Base-by-base conservation (phyloP, 2,888 invertebrate species). In the Dendrolimus houi region DNA sequence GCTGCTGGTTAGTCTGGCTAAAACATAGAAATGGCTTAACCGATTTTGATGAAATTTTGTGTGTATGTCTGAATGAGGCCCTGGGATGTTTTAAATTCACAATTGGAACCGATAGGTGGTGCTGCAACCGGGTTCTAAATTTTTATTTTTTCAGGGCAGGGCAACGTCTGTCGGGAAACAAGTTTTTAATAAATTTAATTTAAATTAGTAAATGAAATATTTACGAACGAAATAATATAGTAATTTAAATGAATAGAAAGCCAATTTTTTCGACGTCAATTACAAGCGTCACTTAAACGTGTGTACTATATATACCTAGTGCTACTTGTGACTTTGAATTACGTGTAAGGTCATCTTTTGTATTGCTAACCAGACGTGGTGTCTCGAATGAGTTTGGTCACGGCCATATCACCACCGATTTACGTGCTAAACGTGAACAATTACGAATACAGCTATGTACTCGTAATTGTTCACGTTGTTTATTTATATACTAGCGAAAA, bases 331-430 rank as follows among this genome's bases (percentile, higher is more conserved):
- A 47, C 53, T 56, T 53, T 40, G 42, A 53, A 53, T 57, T 58
- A 56, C 56, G 56, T 58, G 54, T 57, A 41, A 61, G 66, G 62
- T 64, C 65, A 60, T 58, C 62, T 57, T 65, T 59, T 62, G 64
- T 68, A 68, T 64, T 67, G 69, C 65, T 68, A 68, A 60, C 68
- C 63, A 61, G 60, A 56, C 52, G 59, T 59, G 56, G 58, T 63
- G 55, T 55, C 58, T 58, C 57, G 56, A 54, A 59, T 60, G 47
- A 47, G 47, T 12, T 47, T 59, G 66, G 69, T 67, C 72, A 68
- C 55, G 70, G 66, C 52, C 62, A 58, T 54, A 52, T 56, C 41
- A 40, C 52, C 58, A 55, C 47, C 57, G 52, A 55, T 54, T 58
- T 63, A 66, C 67, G 67, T 68, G 68, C 9, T 17, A 53, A 53